phyloP scores from a whole-genome alignment of 2,113 vertebrate genomes.

The Suricata suricatta region DNA sequence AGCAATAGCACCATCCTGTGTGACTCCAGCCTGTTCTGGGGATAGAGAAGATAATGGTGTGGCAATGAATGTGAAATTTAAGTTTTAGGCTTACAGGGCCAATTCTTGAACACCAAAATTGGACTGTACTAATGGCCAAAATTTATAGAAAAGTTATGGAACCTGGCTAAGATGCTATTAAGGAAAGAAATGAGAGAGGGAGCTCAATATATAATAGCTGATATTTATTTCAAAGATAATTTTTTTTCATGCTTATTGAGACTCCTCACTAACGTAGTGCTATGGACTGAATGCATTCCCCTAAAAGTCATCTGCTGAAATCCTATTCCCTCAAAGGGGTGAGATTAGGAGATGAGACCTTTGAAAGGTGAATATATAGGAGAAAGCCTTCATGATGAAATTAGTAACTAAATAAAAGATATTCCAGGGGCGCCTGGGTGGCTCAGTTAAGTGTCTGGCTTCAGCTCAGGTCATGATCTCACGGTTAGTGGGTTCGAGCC shows the following conservation, averaged over 20 bases:
- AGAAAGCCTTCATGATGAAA: background rate
- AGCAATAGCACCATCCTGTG: background rate
- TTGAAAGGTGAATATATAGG: background rate
- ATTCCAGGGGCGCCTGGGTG: background rate
- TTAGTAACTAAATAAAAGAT: background rate
- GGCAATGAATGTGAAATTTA: background rate
- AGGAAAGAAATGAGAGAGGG: background rate
- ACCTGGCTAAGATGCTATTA: background rate
- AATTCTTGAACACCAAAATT: background rate
- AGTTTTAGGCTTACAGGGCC: background rate
- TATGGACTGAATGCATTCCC: background rate
- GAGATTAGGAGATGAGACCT: background rate
- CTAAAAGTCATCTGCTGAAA: background rate
- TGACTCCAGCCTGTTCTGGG: background rate
- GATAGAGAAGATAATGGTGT: background rate
- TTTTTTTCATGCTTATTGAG: background rate
- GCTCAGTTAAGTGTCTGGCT: no score
- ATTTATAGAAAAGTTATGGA: background rate
- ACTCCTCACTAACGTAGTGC: background rate
- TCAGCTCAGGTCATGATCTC: no score
- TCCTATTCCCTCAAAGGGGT: background rate
- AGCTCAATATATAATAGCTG: background rate
- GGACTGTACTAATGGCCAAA: background rate
- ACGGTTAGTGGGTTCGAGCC: no score
- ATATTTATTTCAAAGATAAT: background rate